phyloP scores from a whole-genome alignment of 2,888 invertebrate species.

The Nemotelus nigrinus region DNA sequence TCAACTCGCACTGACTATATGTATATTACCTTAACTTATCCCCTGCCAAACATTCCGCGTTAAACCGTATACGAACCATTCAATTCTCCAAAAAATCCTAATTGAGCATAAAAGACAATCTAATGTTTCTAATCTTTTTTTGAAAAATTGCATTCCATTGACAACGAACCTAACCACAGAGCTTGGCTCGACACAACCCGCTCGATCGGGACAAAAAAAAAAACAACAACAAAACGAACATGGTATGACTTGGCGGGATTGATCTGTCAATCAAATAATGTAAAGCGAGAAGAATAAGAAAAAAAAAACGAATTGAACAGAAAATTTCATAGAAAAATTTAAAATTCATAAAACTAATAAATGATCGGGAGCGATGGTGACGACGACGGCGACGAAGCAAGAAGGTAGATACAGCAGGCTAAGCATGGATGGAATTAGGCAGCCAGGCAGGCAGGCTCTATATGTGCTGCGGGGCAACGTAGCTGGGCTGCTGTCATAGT shows the following conservation, averaged over 20 bases:
- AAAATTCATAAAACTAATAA: slow-evolving; percentile 35
- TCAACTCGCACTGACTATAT: no score
- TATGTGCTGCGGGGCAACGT: slow-evolving; percentile 5
- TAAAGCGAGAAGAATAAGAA: background rate
- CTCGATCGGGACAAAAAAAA: no score
- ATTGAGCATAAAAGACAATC: slow-evolving; percentile 23
- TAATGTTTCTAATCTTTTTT: slow-evolving; percentile 24
- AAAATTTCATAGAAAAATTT: slow-evolving; percentile 28
- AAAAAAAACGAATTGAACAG: slow-evolving; percentile 17
- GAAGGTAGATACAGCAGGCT: background rate
- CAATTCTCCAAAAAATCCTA: background rate
- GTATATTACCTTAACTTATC: no score
- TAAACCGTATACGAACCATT: no score
- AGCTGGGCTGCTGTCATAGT: background rate
- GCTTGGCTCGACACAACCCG: no score
- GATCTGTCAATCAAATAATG: slow-evolving; percentile 29
- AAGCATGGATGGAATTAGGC: background rate
- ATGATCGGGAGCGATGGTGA: background rate
- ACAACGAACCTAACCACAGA: slow-evolving; percentile 1
- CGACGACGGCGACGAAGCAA: background rate
- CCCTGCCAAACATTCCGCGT: no score
- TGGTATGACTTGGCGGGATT: slow-evolving; percentile 28
- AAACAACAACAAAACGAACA: background rate
- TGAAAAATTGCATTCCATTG: slow-evolving; percentile 30
- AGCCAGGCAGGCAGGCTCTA: background rate